Conservation (phyloP, 2,888 invertebrate genomes). For the Philaethria dido region DNA sequence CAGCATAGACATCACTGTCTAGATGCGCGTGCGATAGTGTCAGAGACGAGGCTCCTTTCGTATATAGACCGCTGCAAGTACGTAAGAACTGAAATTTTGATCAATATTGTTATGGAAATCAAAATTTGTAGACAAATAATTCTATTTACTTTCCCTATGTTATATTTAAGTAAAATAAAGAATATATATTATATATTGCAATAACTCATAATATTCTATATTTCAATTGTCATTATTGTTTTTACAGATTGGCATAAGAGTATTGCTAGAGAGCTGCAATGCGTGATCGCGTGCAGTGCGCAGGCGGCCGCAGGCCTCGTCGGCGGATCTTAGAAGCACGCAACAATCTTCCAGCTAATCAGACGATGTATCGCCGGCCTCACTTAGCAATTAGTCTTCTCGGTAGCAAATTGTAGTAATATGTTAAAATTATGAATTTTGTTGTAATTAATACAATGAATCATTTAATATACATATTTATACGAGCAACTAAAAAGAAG, state of each 20-base stretch:
- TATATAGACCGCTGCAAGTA: constrained; percentile 1
- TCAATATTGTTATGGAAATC: background rate
- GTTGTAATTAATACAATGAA: constrained; percentile 20
- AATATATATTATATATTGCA: background rate
- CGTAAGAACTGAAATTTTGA: background rate
- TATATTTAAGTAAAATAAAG: too few species aligned
- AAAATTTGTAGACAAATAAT: too few species aligned
- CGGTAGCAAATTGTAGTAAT: constrained; percentile 64
- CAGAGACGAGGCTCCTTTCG: constrained; percentile 50
- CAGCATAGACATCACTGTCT: constrained; percentile 50
- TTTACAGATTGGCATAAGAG: background rate
- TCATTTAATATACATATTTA: background rate
- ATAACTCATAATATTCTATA: background rate
- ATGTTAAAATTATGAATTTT: constrained; percentile 39
- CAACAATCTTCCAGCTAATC: constrained; percentile 76
- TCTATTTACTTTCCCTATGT: too few species aligned
- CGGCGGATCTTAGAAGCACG: constrained; percentile 68
- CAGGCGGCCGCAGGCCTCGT: constrained; percentile 51
- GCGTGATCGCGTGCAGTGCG: constrained; percentile 63
- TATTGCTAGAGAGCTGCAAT: constrained; percentile 46
- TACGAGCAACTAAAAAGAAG: too few species aligned
- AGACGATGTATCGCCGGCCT: constrained; percentile 65
- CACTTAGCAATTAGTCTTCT: constrained; percentile 72
- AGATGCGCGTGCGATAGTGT: constrained; percentile 73
- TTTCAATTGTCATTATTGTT: background rate